phyloP scores from a whole-genome alignment of 2,113 vertebrate species.

The Alosa alosa region DNA sequence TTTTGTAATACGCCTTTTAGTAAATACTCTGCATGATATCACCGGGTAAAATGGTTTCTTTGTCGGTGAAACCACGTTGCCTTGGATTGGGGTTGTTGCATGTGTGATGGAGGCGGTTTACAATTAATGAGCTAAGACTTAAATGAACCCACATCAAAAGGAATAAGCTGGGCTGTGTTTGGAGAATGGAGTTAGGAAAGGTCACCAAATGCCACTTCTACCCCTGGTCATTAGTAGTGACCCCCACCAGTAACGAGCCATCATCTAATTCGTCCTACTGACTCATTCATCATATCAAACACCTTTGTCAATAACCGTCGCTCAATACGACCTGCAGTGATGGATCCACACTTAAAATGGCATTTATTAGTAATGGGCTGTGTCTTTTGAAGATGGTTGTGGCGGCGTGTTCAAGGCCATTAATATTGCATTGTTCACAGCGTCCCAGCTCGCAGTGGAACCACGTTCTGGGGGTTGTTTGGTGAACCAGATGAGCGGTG shows the following conservation, averaged over 20 bases:
- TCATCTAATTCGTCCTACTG: not conserved
- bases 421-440: not conserved
- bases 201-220: not conserved
- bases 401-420: not conserved
- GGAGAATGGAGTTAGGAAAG: not conserved
- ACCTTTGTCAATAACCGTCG: not conserved
- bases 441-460: not conserved
- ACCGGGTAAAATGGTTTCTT: not conserved
- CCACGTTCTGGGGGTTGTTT: not conserved
- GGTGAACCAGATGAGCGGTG: not conserved
- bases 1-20: not conserved
- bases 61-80: not conserved
- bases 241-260: not conserved
- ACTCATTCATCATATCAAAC: not conserved
- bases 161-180: not conserved
- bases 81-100: not conserved
- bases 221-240: not conserved
- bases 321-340: not conserved
- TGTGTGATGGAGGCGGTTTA: not conserved
- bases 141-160: not conserved
- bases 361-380: not conserved
- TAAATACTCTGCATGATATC: not conserved
- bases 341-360: constrained; percentile 8
- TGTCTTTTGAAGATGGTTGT: not conserved
- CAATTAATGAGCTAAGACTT: not conserved